Base-by-base conservation (phyloP, 2,888 invertebrate species). In the Ctenicera cuprea region DNA sequence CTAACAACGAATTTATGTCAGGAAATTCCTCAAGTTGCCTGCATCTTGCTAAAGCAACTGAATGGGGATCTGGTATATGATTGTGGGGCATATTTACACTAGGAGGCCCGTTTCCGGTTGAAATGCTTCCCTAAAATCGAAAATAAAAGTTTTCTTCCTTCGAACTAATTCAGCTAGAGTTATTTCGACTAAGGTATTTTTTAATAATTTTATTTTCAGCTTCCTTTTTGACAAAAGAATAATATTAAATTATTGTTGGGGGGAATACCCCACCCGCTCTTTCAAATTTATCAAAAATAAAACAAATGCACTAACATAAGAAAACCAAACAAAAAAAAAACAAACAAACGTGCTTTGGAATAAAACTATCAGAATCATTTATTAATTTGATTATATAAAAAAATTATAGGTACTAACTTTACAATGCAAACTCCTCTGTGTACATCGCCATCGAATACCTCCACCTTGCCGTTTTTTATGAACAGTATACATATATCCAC, bases 401-500 rank as follows among this genome's bases (percentile, higher is more conserved):
- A 26, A 26, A 26, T 26, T 26, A 26, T 26, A n/a, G n/a, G n/a
- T n/a, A 18, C 48, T 48, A 11, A 88, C 88, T 75, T 86, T 87
- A 77, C 88, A 88, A 59, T 86, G 85, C 37, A 85, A 79, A 26
- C 86, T 85, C 48, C 88, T 82, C 45, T 87, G 84, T 0, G 88
- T 88, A 79, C 89, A 88, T 45, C 89, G 79, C 88, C 88, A 89
- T 0, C 88, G 83, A 18, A 88, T 87, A 14, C 85, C 86, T 11
- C 85, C 85, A 1, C 86, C 85, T 77, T 86, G 86, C 8, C 84
- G 79, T 67, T 85, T 86, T 75, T 88, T 88, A 75, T 88, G 88
- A 61, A 88, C 83, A 0, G 88, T 88, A 78, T 89, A 89, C 87
- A 88, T 88, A 66, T 86, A 88, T 5, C 88, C 87, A 9, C 82